Base-by-base conservation (phyloP, 2,113 vertebrate species). In the Colaptes auratus region DNA sequence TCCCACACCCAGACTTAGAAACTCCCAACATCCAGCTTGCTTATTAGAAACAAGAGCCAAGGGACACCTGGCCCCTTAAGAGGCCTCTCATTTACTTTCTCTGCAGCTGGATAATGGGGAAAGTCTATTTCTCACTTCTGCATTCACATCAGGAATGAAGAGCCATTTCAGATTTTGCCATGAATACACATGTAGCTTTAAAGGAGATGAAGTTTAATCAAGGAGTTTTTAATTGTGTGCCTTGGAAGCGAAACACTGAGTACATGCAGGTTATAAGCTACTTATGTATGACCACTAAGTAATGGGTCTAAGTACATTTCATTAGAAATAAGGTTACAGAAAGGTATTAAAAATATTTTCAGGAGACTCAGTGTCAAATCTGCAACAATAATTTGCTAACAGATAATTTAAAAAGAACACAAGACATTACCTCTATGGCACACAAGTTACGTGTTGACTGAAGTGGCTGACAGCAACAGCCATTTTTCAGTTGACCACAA, bases 51-150 rank as follows among this genome's bases (percentile, higher is more conserved):
- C 19, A 11, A 71, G 56, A 95, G 69, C 53, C 76, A 91, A 71
- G 70, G 66, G 94, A 95, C 91, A 95, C 94, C 93, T 93, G 92
- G 92, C 78, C 95, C 82, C 92, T 89, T 28, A 42, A 82, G 84
- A 89, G 89, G 85, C 96, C 94, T 93, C 75, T 71, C 42, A 83
- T 75, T 90, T 91, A 67, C 65, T 90, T 50, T 90, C 61, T 81
- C 55, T 86, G 46, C 91, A 97, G 86, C 91, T 93, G 88, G 73
- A 81, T 72, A 81, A 60, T 1, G 6, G 13, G 11, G 24, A 71
- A 91, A 88, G 52, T 79, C 87, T 56, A 70, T 75, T 96, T 93
- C 89, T 70, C 36, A 78, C 56, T 81, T 44, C 39, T 48, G 64
- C 36, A 15, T 31, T 64, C 20, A 24, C 91, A 81, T 5, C 13